phyloP scores from a whole-genome alignment of 2,113 vertebrate species.

The Tetrao urogallus region DNA sequence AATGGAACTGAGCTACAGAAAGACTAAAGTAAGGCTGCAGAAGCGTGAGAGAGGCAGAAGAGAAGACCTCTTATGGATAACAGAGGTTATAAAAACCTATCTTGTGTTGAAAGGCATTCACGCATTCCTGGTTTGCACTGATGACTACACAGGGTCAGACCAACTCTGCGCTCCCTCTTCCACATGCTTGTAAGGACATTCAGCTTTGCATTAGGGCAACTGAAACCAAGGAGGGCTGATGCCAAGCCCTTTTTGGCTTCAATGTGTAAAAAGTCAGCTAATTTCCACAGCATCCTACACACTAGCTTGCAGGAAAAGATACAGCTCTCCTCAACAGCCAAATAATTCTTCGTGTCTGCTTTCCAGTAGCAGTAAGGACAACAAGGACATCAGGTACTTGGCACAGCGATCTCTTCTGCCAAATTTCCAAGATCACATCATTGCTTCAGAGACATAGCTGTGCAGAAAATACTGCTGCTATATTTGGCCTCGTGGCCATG shows the following conservation, averaged over 20 bases:
- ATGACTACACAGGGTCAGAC: not conserved
- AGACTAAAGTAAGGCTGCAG: not conserved
- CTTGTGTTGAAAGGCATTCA: not conserved
- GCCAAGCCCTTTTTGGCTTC: not conserved
- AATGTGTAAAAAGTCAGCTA: not conserved
- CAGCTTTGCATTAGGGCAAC: not conserved
- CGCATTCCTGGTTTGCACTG: not conserved
- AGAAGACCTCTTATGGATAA: not conserved
- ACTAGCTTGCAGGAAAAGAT: not conserved
- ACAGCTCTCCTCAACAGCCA: not conserved
- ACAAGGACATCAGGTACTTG: not conserved
- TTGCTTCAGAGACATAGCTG: not conserved
- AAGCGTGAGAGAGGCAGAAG: not conserved
- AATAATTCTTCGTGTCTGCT: not conserved
- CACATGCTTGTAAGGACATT: accelerated
- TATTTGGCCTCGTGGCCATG: not conserved
- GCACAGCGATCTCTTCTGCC: not conserved
- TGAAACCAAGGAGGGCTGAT: not conserved
- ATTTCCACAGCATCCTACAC: not conserved
- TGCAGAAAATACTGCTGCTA: not conserved
- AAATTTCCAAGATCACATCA: not conserved
- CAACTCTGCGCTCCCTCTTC: accelerated
- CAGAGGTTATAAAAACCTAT: not conserved
- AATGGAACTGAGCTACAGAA: not conserved
- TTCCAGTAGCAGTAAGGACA: not conserved